These are phyloP conservation scores for Lasioglossum villosulum DNA, from an alignment of 2,888 invertebrate genomes.

Conservation along the genomic window DNA sequence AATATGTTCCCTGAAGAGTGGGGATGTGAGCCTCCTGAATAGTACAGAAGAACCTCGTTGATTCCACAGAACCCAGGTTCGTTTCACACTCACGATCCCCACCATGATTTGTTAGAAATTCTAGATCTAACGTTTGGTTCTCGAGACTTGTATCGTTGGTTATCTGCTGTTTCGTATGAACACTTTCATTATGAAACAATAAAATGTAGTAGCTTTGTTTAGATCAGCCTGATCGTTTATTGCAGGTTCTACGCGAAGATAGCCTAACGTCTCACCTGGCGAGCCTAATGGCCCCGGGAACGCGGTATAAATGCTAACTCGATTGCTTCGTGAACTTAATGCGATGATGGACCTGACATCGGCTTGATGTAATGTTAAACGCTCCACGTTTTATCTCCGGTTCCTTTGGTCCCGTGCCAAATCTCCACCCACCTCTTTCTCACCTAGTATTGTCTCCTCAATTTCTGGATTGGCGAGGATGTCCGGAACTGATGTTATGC, in stretches of 20 bases:
- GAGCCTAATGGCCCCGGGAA: conserved; percentile 16
- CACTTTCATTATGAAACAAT: not conserved
- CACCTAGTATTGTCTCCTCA: conserved; percentile 3
- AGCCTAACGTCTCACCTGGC: not conserved
- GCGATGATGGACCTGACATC: conserved; percentile 32
- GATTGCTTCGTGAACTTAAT: conserved; percentile 13
- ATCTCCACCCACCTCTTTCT: conserved; percentile 25
- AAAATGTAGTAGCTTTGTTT: not conserved
- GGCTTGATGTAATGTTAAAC: conserved; percentile 19
- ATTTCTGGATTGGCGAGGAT: not conserved
- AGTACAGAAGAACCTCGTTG: no score
- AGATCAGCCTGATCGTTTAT: not conserved
- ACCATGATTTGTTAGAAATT: no score
- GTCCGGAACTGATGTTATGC: conserved; percentile 1
- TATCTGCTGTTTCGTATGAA: not conserved
- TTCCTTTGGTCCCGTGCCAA: conserved; percentile 39
- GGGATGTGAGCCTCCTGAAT: no score
- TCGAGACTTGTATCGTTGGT: not conserved
- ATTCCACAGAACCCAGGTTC: no score
- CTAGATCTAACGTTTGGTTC: not conserved
- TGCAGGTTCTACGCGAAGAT: not conserved
- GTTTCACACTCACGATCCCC: no score
- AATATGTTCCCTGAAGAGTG: no score
- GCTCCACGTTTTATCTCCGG: conserved; percentile 20
- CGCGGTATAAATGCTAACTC: conserved; percentile 23